A percentile compares a stretch with the other conserved stretches of the same genome.
Evolutionary conservation across 2,888 invertebrate genomes (phyloP).

Genomic region (Anarsia innoxiella): DNA sequence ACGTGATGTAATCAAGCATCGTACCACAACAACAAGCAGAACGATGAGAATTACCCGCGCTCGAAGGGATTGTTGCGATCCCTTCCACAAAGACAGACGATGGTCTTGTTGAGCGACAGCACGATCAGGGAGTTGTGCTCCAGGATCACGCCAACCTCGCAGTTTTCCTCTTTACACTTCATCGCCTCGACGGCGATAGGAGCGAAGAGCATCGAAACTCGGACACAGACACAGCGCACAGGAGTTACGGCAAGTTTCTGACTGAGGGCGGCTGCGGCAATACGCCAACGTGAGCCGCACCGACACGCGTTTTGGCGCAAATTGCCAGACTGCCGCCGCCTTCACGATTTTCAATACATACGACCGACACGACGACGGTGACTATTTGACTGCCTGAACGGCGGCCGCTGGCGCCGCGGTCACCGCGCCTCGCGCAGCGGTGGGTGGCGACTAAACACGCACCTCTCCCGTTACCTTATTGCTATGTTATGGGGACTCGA

Average conservation of each 20-base stretch:
- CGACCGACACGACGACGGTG: conserved; percentile 61
- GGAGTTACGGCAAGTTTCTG: conserved; percentile 26
- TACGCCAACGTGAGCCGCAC: conserved; percentile 47
- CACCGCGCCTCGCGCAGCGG: conserved; percentile 65
- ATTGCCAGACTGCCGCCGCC: conserved; percentile 57
- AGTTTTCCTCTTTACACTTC: conserved; percentile 76
- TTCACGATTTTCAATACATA: conserved; percentile 50
- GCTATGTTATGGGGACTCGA: conserved; percentile 66
- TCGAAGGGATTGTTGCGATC: conserved; percentile 66
- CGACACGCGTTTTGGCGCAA: conserved; percentile 60
- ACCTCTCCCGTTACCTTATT: conserved; percentile 73
- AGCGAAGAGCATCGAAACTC: conserved; percentile 71
- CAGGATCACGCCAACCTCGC: conserved; percentile 71
- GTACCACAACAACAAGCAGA: conserved; percentile 39
- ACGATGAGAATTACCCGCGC: conserved; percentile 65
- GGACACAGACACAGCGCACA: conserved; percentile 55
- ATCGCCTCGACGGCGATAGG: conserved; percentile 72
- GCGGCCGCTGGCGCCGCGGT: conserved; percentile 45
- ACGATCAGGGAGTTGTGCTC: conserved; percentile 71
- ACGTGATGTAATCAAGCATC: conserved; percentile 33
- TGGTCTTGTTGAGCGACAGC: conserved; percentile 69
- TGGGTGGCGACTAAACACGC: conserved; percentile 65
- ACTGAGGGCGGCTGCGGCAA: conserved; percentile 32
- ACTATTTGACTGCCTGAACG: conserved; percentile 63
- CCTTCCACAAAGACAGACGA: conserved; percentile 71